A percentile compares a stretch with the other conserved stretches of the same genome.
These are phyloP conservation scores for Cynaeus angustus DNA, from an alignment of 2,888 invertebrate genomes.

Conservation along the genomic window DNA sequence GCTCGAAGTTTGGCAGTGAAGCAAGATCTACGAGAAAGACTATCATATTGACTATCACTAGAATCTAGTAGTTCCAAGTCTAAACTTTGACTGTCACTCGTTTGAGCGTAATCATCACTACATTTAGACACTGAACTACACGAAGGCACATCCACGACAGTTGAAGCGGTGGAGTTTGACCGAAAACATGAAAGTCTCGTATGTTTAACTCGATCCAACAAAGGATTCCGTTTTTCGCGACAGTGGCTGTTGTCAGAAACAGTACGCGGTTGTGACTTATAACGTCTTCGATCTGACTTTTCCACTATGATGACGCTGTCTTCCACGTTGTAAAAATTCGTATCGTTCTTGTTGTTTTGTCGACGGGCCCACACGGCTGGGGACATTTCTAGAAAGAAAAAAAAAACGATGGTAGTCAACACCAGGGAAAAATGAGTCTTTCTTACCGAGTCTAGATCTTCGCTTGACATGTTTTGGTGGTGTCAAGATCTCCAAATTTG, in stretches of 20 bases:
- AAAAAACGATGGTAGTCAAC: not conserved
- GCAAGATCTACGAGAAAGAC: slow-evolving; percentile 73
- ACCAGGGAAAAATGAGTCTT: slow-evolving; percentile 36
- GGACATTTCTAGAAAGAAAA: slow-evolving; percentile 74
- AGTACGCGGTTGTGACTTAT: slow-evolving; percentile 72
- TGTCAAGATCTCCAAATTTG: slow-evolving; percentile 54
- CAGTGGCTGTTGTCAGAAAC: slow-evolving; percentile 70
- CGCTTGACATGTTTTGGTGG: slow-evolving; percentile 59
- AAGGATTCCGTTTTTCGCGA: slow-evolving; percentile 80
- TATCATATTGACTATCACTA: slow-evolving; percentile 56
- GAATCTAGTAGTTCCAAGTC: slow-evolving; percentile 45
- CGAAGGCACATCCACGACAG: slow-evolving; percentile 68
- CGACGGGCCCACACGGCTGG: slow-evolving; percentile 78
- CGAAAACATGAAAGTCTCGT: slow-evolving; percentile 81
- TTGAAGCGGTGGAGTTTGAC: slow-evolving; percentile 74
- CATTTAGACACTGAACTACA: slow-evolving; percentile 50
- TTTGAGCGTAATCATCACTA: slow-evolving; percentile 22
- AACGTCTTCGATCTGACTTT: slow-evolving; percentile 74
- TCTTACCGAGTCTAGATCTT: slow-evolving; percentile 63
- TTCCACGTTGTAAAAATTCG: slow-evolving; percentile 80
- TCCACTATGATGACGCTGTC: slow-evolving; percentile 77
- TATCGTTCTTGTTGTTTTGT: slow-evolving; percentile 78
- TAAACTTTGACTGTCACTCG: slow-evolving; percentile 48
- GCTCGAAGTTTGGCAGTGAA: slow-evolving; percentile 81
- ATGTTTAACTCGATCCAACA: slow-evolving; percentile 82